Conservation (phyloP, 1,140 invertebrate species). For the Drosophila ironensis region DNA sequence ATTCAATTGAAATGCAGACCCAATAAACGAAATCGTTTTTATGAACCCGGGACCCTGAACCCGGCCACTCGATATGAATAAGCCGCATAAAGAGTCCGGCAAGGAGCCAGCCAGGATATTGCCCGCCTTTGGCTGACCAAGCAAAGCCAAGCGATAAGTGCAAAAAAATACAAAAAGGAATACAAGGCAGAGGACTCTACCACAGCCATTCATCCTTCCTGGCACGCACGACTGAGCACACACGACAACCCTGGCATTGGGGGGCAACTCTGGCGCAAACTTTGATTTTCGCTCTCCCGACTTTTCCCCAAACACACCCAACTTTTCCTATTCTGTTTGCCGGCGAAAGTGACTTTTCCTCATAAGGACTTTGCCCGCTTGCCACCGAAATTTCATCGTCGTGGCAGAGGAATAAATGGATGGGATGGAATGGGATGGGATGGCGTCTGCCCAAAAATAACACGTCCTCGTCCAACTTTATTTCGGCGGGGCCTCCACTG, state of each 20-base stretch:
- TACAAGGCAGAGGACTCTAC: neutral
- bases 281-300: slow-evolving; percentile 10
- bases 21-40: slow-evolving; percentile 9
- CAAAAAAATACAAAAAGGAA: slow-evolving; percentile 6
- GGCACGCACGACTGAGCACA: slow-evolving; percentile 29
- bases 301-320: neutral
- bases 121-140: neutral
- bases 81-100: neutral
- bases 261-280: slow-evolving; percentile 4
- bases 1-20: slow-evolving; percentile 7
- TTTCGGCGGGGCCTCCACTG: neutral
- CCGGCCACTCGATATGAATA: slow-evolving; percentile 1
- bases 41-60: neutral
- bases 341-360: slow-evolving; percentile 22
- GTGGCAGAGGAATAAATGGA: neutral
- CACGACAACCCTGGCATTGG: slow-evolving; percentile 19
- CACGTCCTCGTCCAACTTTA: neutral
- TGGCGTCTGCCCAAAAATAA: neutral
- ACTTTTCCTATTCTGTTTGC: slow-evolving; percentile 14
- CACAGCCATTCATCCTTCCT: slow-evolving; percentile 1
- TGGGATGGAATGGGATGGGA: neutral
- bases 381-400: neutral
- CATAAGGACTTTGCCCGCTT: neutral
- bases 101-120: neutral
- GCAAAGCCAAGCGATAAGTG: slow-evolving; percentile 1